Conservation (phyloP, 2,888 invertebrate species). For the Dasysyrphus albostriatus region DNA sequence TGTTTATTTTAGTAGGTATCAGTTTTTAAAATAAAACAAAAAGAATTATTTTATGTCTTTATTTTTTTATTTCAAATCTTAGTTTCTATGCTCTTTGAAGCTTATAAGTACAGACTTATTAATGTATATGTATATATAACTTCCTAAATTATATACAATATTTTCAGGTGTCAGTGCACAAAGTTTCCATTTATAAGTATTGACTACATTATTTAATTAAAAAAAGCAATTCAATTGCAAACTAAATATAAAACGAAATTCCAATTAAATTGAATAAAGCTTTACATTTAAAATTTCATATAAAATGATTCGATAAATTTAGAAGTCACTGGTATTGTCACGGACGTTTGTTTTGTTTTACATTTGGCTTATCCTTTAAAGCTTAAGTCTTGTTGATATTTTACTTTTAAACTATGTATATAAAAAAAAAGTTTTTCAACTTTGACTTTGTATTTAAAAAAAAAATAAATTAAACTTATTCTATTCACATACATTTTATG, state of each 20-base stretch:
- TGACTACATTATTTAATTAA: not conserved
- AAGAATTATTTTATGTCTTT: no score
- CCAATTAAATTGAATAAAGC: not conserved
- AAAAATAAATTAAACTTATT: conserved; percentile 29
- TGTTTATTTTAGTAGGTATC: no score
- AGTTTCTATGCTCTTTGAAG: conserved; percentile 11
- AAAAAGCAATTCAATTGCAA: not conserved
- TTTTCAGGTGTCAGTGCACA: conserved; percentile 7
- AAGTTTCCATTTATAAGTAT: not conserved
- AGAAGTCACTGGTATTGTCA: conserved; percentile 19
- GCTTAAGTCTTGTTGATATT: not conserved
- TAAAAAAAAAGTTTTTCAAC: not conserved
- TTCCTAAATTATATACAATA: conserved; percentile 31
- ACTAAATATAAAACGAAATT: not conserved
- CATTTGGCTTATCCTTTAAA: not conserved
- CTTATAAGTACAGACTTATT: conserved; percentile 36
- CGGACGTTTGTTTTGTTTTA: not conserved
- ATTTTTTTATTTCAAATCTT: not conserved
- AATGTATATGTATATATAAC: conserved; percentile 7
- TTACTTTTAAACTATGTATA: not conserved
- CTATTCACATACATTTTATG: not conserved
- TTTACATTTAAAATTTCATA: not conserved
- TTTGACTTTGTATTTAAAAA: not conserved
- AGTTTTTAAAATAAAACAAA: no score
- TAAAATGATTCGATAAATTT: not conserved